A percentile compares a stretch with the other conserved stretches of the same genome.
Evolutionary conservation across 2,113 vertebrate genomes (phyloP).

Genomic region (Leucopsar rothschildi): DNA sequence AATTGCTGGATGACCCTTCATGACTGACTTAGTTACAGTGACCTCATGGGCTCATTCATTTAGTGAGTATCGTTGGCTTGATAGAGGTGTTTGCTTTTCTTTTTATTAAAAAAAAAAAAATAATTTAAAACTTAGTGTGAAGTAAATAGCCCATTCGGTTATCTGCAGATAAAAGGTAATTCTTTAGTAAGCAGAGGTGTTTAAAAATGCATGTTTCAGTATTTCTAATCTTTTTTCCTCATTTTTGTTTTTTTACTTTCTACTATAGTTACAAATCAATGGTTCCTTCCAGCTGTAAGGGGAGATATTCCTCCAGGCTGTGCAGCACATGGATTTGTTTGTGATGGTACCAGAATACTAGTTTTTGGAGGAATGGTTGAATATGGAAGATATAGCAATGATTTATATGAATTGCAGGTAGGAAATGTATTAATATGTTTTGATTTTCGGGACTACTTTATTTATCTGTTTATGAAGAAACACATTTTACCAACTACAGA

Average conservation of each 20-base stretch:
- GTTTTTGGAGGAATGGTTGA: slow-evolving; percentile 98
- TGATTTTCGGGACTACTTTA: neutral
- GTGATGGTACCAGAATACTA: slow-evolving; percentile 91
- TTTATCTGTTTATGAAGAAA: neutral
- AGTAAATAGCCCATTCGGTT: neutral
- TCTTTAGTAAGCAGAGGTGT: neutral
- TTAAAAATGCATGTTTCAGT: neutral
- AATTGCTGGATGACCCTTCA: neutral
- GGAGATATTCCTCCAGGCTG: slow-evolving; percentile 98
- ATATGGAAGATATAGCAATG: slow-evolving; percentile 95
- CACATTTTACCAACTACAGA: neutral
- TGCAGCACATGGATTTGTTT: slow-evolving; percentile 94
- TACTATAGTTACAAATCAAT: slow-evolving; percentile 88
- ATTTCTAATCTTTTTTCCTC: neutral
- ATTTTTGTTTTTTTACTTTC: neutral
- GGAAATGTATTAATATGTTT: neutral
- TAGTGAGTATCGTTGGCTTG: neutral
- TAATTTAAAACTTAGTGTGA: neutral
- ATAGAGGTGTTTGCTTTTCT: neutral
- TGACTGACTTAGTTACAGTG: neutral
- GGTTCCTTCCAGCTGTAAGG: slow-evolving; percentile 96
- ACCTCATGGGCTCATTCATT: neutral
- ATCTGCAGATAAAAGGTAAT: neutral
- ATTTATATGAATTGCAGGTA: slow-evolving; percentile 96
- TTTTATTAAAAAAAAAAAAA: neutral